Conservation (phyloP, 2,797 vertebrate species). For the Cyclura pinguis region DNA sequence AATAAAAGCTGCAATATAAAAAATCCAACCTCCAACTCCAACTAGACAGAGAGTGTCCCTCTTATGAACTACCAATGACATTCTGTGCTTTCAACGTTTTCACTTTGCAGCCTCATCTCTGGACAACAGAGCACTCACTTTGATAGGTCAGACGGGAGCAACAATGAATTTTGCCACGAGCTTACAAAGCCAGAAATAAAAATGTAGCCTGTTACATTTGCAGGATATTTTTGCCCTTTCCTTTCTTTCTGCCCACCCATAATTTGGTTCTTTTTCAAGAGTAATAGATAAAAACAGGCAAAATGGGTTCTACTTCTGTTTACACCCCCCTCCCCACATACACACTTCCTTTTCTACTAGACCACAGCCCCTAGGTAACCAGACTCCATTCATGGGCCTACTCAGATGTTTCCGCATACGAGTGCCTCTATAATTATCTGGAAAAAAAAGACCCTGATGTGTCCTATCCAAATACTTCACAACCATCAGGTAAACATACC, state of each 20-base stretch:
- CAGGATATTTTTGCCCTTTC: too few species aligned
- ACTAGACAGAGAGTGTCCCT: background rate
- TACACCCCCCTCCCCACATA: background rate
- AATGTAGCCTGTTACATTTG: background rate
- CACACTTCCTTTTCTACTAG: background rate
- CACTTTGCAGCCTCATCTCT: background rate
- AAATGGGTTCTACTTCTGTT: too few species aligned
- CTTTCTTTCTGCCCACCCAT: too few species aligned
- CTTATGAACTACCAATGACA: background rate
- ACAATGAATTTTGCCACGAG: background rate
- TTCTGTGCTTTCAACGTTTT: background rate
- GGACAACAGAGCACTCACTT: background rate
- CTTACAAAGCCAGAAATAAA: background rate
- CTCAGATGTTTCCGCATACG: background rate
- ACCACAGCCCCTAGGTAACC: background rate
- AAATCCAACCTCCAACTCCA: background rate
- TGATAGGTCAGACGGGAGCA: background rate
- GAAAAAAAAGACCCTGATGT: background rate
- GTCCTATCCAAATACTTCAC: background rate
- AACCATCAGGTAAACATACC: background rate
- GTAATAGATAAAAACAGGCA: too few species aligned
- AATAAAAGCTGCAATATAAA: background rate
- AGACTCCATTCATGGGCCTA: background rate
- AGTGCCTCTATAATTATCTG: background rate
- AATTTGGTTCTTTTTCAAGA: too few species aligned